Conservation (phyloP, 2,888 invertebrate species). For the Gymnocheta viridis region DNA sequence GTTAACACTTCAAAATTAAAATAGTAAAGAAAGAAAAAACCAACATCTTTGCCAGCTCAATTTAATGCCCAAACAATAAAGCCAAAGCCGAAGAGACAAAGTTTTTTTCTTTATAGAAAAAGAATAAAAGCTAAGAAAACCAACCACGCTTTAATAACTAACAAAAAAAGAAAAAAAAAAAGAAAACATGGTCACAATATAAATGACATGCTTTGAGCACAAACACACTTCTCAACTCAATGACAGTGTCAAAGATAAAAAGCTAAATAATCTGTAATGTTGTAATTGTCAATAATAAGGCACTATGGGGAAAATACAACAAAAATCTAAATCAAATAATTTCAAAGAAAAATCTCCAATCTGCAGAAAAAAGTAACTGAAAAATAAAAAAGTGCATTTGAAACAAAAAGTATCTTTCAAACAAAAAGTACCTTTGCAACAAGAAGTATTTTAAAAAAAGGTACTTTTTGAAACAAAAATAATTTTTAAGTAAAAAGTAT, state of each 20-base stretch:
- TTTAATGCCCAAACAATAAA: slow-evolving; percentile 54
- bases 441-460: not conserved
- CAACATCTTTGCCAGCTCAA: slow-evolving; percentile 21
- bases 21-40: not conserved
- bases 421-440: not conserved
- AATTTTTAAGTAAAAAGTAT: not conserved
- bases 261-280: slow-evolving; percentile 33
- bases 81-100: slow-evolving; percentile 11
- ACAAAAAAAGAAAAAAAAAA: slow-evolving; percentile 7
- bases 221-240: slow-evolving; percentile 59
- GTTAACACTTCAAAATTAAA: slow-evolving; percentile 63
- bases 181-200: slow-evolving; percentile 37
- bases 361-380: not conserved
- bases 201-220: slow-evolving; percentile 53
- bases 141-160: slow-evolving; percentile 57
- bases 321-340: too few relatives aligned
- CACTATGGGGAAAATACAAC: slow-evolving; percentile 18
- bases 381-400: not conserved
- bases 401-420: not conserved
- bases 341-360: too few relatives aligned
- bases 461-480: not conserved
- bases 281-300: slow-evolving; percentile 24
- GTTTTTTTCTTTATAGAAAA: not conserved
- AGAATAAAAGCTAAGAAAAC: not conserved
- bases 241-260: slow-evolving; percentile 68